Conservation (phyloP, 2,888 invertebrate species). For the Andrena bicolor region DNA sequence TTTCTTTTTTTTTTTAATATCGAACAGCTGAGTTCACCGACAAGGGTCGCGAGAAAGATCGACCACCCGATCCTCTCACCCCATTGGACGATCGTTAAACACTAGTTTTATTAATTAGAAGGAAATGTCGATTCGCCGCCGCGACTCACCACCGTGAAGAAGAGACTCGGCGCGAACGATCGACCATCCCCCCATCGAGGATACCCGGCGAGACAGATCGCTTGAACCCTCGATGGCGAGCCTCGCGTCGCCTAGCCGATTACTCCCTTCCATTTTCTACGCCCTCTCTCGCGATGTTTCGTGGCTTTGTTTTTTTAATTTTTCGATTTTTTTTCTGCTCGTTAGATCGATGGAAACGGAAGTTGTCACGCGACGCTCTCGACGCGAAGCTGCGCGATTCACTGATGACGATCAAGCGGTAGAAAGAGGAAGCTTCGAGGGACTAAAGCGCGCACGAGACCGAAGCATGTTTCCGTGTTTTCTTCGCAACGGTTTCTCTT, state of each 20-base stretch:
- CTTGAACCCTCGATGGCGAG: neutral
- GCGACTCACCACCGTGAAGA: conserved; percentile 28
- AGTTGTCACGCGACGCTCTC: conserved; percentile 20
- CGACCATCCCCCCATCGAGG: neutral
- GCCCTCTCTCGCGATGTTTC: neutral
- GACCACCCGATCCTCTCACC: conserved; percentile 70
- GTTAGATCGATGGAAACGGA: conserved; percentile 27
- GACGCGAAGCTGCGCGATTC: conserved; percentile 1
- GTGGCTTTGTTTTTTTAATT: neutral
- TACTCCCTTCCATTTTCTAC: neutral
- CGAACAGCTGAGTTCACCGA: conserved; percentile 75
- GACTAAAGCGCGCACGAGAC: conserved; percentile 39
- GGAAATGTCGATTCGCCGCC: conserved; percentile 47
- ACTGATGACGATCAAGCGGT: conserved; percentile 34
- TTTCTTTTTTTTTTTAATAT: conserved; percentile 66
- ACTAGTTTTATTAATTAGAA: conserved; percentile 65
- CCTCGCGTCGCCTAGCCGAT: neutral
- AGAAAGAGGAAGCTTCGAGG: conserved; percentile 28
- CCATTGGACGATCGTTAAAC: conserved; percentile 74
- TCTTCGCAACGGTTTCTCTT: neutral
- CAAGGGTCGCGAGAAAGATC: conserved; percentile 70
- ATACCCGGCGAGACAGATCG: neutral
- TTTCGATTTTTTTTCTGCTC: conserved; percentile 4
- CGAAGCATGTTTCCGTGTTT: conserved; percentile 35
- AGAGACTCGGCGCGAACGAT: conserved; percentile 4